These are phyloP conservation scores for Ormyrus pomaceus DNA, from an alignment of 2,888 invertebrate genomes.

Conservation along the genomic window DNA sequence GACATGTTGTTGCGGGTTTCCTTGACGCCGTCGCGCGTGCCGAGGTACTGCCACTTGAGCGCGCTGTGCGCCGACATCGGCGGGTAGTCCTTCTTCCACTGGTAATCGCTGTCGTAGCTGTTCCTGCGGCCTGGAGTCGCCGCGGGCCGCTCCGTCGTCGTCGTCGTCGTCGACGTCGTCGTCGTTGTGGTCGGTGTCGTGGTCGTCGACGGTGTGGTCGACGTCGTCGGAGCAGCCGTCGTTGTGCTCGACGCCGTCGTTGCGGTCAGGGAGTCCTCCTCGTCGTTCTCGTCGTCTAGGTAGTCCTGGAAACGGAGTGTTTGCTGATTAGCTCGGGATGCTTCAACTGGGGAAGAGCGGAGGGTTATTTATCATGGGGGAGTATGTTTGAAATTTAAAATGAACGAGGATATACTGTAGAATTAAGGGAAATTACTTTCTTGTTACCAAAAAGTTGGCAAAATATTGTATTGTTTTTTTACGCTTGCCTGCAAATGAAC, in stretches of 20 bases:
- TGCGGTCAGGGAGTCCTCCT: slow-evolving; percentile 58
- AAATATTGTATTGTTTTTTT: too few relatives aligned
- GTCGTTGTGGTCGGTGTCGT: slow-evolving; percentile 25
- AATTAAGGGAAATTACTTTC: too few relatives aligned
- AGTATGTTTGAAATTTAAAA: too few relatives aligned
- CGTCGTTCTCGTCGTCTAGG: slow-evolving; percentile 66
- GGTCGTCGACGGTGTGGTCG: slow-evolving; percentile 55
- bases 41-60: slow-evolving; percentile 70
- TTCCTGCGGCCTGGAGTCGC: slow-evolving; percentile 50
- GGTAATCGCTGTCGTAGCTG: slow-evolving; percentile 63
- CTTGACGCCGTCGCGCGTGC: slow-evolving; percentile 67
- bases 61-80: slow-evolving; percentile 68
- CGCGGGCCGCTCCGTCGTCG: slow-evolving; percentile 72
- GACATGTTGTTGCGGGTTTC: slow-evolving; percentile 67
- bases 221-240: slow-evolving; percentile 50
- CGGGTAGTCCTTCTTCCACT: slow-evolving; percentile 67
- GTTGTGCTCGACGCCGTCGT: slow-evolving; percentile 55
- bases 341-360: too few relatives aligned
- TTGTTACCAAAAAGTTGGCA: too few relatives aligned
- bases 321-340: too few relatives aligned
- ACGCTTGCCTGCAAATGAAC: too few relatives aligned
- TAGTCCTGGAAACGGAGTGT: slow-evolving; percentile 55
- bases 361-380: too few relatives aligned
- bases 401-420: too few relatives aligned
- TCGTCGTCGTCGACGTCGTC: slow-evolving; percentile 72